These are phyloP conservation scores for Sula dactylatra DNA, from an alignment of 2,113 vertebrate genomes.

Conservation along the genomic window DNA sequence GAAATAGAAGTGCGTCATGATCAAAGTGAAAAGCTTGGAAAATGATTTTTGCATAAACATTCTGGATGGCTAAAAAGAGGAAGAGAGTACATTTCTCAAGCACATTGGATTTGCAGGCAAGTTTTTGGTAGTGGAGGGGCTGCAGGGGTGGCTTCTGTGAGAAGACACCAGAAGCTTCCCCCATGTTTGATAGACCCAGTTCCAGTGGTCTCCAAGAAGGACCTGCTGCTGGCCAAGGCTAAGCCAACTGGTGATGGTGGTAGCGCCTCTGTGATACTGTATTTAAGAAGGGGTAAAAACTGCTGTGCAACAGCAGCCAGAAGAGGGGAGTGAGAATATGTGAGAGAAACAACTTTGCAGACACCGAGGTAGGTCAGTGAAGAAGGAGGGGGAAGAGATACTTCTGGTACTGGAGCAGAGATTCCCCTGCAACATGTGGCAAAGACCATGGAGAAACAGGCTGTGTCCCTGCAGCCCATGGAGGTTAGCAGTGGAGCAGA, in stretches of 20 bases:
- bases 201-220: not conserved
- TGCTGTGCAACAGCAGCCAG: not conserved
- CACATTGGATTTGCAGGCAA: not conserved
- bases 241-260: accelerated
- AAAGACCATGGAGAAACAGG: not conserved
- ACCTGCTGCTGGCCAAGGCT: not conserved
- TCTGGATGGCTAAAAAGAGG: not conserved
- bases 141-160: not conserved
- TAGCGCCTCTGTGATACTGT: not conserved
- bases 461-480: not conserved
- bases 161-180: not conserved
- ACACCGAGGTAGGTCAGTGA: not conserved
- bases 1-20: not conserved
- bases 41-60: not conserved
- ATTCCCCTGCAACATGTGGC: no score
- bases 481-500: not conserved
- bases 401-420: no score
- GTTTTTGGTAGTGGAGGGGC: accelerated
- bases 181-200: accelerated
- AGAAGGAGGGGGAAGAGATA: not conserved
- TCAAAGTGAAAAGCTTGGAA: not conserved
- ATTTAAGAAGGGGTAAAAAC: not conserved
- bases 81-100: not conserved
- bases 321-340: not conserved
- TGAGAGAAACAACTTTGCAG: not conserved